Evolutionary conservation across 2,888 invertebrate genomes (phyloP).

Genomic region (Pantelozetes paolii): DNA sequence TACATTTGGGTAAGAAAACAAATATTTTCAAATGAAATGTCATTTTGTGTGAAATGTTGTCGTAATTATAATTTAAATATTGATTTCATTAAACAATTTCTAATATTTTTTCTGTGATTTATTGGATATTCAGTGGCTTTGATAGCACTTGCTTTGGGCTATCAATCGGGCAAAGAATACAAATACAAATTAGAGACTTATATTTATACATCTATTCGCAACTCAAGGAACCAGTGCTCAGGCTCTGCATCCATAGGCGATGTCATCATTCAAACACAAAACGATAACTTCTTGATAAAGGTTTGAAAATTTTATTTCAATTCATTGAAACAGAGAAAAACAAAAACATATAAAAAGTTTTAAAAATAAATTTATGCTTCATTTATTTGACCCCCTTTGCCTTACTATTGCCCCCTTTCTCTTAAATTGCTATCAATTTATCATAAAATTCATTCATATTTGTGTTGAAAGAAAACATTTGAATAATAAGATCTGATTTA

Average conservation of each 20-base stretch:
- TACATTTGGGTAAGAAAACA: conserved; percentile 10
- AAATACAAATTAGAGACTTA: conserved; percentile 19
- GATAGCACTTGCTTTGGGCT: background rate
- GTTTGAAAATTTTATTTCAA: conserved; percentile 9
- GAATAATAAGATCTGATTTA: too few relatives aligned
- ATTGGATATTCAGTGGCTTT: background rate
- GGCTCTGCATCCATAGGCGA: conserved; percentile 15
- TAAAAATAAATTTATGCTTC: too few relatives aligned
- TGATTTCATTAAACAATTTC: background rate
- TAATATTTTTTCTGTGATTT: background rate
- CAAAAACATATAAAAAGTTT: too few relatives aligned
- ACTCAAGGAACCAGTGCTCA: background rate
- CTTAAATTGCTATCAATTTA: too few relatives aligned
- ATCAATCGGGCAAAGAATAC: conserved; percentile 19
- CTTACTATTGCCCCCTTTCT: too few relatives aligned
- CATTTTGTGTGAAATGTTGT: background rate
- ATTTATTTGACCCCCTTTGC: too few relatives aligned
- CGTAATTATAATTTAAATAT: background rate
- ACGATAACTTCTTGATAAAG: conserved; percentile 23
- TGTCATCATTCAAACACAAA: conserved; percentile 20
- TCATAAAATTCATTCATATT: too few relatives aligned
- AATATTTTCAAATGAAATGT: background rate
- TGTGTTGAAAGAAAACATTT: too few relatives aligned
- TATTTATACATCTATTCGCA: background rate
- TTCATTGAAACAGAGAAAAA: too few relatives aligned